These are phyloP conservation scores for Formicarius rufipectus DNA, from an alignment of 2,113 vertebrate genomes.

Conservation along the genomic window DNA sequence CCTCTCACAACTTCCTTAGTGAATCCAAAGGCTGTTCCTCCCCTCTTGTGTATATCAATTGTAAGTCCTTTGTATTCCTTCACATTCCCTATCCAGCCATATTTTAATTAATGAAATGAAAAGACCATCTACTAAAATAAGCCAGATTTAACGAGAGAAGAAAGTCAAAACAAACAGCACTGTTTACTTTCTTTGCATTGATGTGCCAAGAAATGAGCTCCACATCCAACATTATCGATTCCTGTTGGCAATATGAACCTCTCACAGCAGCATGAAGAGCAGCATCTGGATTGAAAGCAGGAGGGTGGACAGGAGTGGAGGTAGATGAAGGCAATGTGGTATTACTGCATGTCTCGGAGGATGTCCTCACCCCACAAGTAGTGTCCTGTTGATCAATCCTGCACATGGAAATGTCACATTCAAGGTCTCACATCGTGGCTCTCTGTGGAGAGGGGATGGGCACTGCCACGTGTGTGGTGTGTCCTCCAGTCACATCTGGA, in stretches of 20 bases:
- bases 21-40: constrained; percentile 7
- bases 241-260: not conserved
- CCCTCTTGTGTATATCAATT: not conserved
- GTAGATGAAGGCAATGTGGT: not conserved
- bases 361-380: not conserved
- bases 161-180: constrained; percentile 57
- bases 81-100: not conserved
- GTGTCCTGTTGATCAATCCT: not conserved
- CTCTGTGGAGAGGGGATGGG: not conserved
- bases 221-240: constrained; percentile 3
- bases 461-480: not conserved
- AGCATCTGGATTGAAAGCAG: not conserved
- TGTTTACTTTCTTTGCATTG: constrained; percentile 8
- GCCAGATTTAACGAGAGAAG: constrained; percentile 36
- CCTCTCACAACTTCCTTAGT: not conserved
- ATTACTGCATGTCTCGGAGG: not conserved
- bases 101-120: constrained; percentile 56
- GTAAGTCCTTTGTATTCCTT: not conserved
- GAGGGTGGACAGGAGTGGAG: not conserved
- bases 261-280: not conserved
- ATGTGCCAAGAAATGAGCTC: constrained; percentile 32
- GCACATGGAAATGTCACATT: not conserved
- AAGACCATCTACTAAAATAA: constrained; percentile 61
- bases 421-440: not conserved
- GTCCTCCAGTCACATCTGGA: not conserved